Evolutionary conservation across 1,140 invertebrate species (phyloP).

Genomic region (Zaprionus ghesquierei): DNA sequence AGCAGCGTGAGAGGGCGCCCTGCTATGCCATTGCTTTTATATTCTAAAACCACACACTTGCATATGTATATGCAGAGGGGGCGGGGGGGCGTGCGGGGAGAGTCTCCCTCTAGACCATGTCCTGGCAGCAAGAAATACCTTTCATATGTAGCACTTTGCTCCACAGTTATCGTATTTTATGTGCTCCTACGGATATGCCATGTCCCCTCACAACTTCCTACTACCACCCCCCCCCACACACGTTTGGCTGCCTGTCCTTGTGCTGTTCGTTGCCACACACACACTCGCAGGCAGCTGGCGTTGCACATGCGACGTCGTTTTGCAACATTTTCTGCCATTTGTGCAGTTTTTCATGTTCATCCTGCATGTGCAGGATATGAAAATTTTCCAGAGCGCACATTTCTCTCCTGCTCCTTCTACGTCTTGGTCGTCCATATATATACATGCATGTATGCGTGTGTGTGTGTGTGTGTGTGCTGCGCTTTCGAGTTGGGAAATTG

Average conservation of each 20-base stretch:
- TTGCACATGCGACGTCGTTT: slow-evolving; percentile 50
- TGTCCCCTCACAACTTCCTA: slow-evolving; percentile 16
- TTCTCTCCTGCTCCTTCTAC: background rate
- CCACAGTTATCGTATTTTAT: slow-evolving; percentile 78
- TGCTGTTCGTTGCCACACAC: slow-evolving; percentile 19
- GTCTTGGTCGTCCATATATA: slow-evolving; percentile 5
- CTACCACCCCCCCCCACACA: background rate
- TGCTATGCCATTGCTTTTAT: slow-evolving; percentile 57
- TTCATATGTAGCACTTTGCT: slow-evolving; percentile 77
- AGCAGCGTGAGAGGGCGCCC: background rate
- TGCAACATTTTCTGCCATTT: slow-evolving; percentile 81
- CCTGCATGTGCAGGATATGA: slow-evolving; percentile 72
- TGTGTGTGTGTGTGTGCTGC: slow-evolving; percentile 37
- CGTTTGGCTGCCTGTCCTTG: slow-evolving; percentile 8
- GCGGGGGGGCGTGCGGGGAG: background rate
- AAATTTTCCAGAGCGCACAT: slow-evolving; percentile 69
- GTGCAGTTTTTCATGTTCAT: slow-evolving; percentile 80
- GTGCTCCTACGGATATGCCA: slow-evolving; percentile 53
- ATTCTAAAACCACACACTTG: slow-evolving; percentile 60
- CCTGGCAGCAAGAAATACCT: slow-evolving; percentile 54
- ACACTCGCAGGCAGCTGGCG: background rate
- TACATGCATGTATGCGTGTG: slow-evolving; percentile 3
- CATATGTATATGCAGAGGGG: slow-evolving; percentile 31
- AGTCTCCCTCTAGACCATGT: background rate
- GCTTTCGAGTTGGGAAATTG: slow-evolving; percentile 75